A percentile compares a stretch with the other conserved stretches of the same genome.
Conservation (phyloP, 2,113 vertebrate species). For the Turnix velox region DNA sequence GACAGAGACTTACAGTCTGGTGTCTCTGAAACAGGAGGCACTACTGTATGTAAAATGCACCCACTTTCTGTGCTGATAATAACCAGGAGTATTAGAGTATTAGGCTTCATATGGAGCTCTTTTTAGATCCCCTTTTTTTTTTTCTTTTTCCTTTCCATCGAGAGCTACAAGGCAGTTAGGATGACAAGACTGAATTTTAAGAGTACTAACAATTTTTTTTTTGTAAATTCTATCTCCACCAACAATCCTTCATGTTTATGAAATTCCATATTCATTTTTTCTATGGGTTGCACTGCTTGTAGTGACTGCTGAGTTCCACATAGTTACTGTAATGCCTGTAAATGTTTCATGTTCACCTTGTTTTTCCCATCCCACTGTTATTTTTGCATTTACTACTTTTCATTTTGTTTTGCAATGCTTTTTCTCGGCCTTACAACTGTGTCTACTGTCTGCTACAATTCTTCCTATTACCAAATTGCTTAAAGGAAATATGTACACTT, state of each 20-base stretch:
- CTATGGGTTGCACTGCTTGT: not conserved
- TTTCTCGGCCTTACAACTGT: not conserved
- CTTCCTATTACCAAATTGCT: not conserved
- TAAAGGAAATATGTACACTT: not conserved
- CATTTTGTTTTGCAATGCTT: not conserved
- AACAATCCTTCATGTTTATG: not conserved
- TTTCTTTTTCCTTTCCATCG: not conserved
- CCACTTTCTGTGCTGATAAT: not conserved
- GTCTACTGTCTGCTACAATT: not conserved
- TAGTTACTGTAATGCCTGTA: no score
- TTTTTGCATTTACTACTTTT: not conserved
- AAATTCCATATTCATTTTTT: not conserved
- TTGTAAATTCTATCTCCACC: not conserved
- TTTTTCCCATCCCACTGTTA: not conserved
- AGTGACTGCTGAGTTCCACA: not conserved
- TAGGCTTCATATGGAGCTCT: fast-evolving
- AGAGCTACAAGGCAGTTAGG: not conserved
- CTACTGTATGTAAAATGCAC: not conserved
- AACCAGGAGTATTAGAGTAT: not conserved
- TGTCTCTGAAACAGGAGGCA: not conserved
- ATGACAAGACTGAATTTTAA: not conserved
- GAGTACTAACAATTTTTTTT: not conserved
- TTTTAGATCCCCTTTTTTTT: not conserved
- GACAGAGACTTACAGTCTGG: not conserved
- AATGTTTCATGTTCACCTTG: not conserved